phyloP scores from a whole-genome alignment of 2,888 invertebrate genomes.

The Pammene aurita region DNA sequence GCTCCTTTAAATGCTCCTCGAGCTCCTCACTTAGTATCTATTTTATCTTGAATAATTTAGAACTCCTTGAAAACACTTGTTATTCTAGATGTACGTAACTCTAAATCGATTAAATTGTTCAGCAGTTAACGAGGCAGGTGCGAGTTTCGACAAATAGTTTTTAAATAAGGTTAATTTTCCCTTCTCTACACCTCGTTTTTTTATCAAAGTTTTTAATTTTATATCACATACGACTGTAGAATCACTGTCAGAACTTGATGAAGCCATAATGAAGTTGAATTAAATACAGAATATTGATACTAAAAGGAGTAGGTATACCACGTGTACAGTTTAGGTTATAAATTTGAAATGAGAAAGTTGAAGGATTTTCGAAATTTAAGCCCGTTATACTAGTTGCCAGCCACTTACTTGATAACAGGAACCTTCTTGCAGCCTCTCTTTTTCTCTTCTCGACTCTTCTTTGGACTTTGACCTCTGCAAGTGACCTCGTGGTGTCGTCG shows the following conservation, averaged over 20 bases:
- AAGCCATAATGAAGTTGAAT: too few species aligned
- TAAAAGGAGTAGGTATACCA: neutral
- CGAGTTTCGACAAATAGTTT: neutral
- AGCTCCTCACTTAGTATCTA: neutral
- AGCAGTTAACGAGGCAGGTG: neutral
- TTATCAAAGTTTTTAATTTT: neutral
- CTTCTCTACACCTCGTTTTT: conserved; percentile 4
- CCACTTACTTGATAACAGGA: neutral
- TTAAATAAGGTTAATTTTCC: conserved; percentile 3
- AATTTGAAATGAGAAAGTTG: neutral
- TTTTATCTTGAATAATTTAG: neutral
- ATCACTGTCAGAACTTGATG: neutral
- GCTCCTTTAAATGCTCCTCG: neutral
- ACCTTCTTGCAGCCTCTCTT: neutral
- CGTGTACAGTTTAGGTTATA: neutral
- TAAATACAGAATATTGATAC: too few species aligned
- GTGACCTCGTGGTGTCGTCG: neutral
- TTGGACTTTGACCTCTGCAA: neutral
- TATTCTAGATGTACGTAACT: conserved; percentile 1
- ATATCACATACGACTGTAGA: neutral
- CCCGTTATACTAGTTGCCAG: conserved; percentile 3
- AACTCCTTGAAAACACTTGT: neutral
- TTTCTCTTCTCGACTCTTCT: neutral
- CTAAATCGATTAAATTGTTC: conserved; percentile 2
- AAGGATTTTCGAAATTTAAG: neutral